Evolutionary conservation across 2,797 vertebrate genomes (phyloP).

Genomic region (Ceryle rudis): DNA sequence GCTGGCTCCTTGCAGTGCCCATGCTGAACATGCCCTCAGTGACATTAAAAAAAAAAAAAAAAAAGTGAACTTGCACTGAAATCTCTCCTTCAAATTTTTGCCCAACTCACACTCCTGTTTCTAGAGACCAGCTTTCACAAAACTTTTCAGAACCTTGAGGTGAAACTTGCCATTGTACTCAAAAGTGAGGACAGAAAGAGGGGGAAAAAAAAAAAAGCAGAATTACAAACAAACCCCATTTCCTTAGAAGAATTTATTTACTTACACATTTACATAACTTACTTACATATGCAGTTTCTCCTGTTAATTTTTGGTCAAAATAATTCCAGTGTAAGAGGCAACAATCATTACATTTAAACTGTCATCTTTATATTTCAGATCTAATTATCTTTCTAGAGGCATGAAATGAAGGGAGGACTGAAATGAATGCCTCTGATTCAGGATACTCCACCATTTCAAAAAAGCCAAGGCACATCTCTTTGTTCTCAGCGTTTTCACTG

Average conservation of each 20-base stretch:
- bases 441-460: not conserved
- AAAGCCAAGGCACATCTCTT: not conserved
- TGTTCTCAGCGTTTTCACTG: not conserved
- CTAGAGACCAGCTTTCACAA: not conserved
- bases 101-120: not conserved
- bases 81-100: not conserved
- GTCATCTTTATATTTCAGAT: not conserved
- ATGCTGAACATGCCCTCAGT: not conserved
- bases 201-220: not conserved
- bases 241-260: not conserved
- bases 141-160: not conserved
- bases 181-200: not conserved
- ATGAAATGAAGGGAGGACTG: accelerated
- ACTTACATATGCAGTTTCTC: not conserved
- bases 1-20: not conserved
- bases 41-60: not conserved
- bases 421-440: not conserved
- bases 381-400: accelerated
- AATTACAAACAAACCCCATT: not conserved
- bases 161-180: not conserved
- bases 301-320: not conserved
- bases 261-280: not conserved
- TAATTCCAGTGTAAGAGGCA: not conserved
- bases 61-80: not conserved
- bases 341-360: not conserved